Conservation (phyloP, 2,797 vertebrate genomes). For the Oreonectes daqikongensis region DNA sequence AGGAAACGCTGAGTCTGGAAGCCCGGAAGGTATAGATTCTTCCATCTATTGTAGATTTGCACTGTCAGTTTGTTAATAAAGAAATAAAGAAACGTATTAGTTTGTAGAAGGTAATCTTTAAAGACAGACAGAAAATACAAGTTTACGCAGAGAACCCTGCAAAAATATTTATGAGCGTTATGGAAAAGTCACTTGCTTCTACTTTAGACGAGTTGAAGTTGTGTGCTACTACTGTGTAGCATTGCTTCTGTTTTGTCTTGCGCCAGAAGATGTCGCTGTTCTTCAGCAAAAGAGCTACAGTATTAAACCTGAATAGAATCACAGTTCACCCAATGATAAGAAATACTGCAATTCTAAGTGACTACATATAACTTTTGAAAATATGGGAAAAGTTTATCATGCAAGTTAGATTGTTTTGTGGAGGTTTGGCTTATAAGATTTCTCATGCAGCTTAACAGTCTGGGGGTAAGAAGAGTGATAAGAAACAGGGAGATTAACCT, state of each 20-base stretch:
- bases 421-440: not conserved
- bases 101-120: not conserved
- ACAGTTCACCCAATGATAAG: too few species aligned
- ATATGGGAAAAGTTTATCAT: not conserved
- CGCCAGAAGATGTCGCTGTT: constrained; percentile 24
- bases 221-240: not conserved
- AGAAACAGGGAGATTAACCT: too few species aligned
- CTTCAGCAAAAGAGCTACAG: not conserved
- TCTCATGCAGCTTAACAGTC: not conserved
- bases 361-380: not conserved
- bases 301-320: too few species aligned
- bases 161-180: not conserved
- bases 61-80: too few species aligned
- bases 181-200: not conserved
- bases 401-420: not conserved
- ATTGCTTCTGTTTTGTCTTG: not conserved
- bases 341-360: too few species aligned
- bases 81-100: too few species aligned
- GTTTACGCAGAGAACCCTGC: not conserved
- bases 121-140: not conserved
- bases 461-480: too few species aligned
- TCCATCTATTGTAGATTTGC: not conserved
- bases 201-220: not conserved
- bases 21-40: constrained; percentile 19
- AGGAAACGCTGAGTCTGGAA: constrained; percentile 6